Base-by-base conservation (phyloP, 1,140 invertebrate species). In the Macrosteles quadrilineatus region DNA sequence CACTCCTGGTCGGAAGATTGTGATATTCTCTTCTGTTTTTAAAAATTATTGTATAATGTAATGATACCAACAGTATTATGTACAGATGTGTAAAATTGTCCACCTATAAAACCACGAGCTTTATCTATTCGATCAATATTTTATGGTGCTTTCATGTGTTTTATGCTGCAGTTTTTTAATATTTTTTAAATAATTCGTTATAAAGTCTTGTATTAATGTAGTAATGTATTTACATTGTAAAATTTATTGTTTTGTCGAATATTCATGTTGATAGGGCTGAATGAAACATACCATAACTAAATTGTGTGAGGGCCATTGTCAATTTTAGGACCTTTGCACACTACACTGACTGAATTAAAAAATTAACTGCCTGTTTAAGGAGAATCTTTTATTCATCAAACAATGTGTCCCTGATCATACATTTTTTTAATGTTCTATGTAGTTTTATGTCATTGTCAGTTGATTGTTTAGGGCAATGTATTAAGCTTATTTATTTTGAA, bases 31-130 rank as follows among this genome's bases (percentile, higher is more conserved):
- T 36, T 36, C 32, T 36, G 32, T 36, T 36, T 36, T 9, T 25
- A 9, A n/a, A 53, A 53, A 53, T 6, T 6, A 19, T 9, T 53
- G 23, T 53, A 19, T 19, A n/a, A 53, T 19, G 17, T 19, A n/a
- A 53, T 19, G 17, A 19, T 53, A n/a, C 23, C 23, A 19, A 9
- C 23, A 29, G 23, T n/a, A 59, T 23, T 59, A 59, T 59, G 23
- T 59, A 27, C 55, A 59, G 29, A 59, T 17, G 9, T 9, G n/a
- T 59, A n/a, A 59, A 53, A 31, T 27, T 59, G 29, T 59, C 23
- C 21, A 59, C 11, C 55, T 59, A 12, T n/a, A 4, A 4, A 17
- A 59, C 12, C 9, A 27, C 27, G 23, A 59, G 23, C 55, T 29
- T 59, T 59, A 59, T 27, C 29, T 29, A 59, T 59, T 59, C 23